Base-by-base conservation (phyloP, 2,797 vertebrate genomes). In the Monodelphis domestica region DNA sequence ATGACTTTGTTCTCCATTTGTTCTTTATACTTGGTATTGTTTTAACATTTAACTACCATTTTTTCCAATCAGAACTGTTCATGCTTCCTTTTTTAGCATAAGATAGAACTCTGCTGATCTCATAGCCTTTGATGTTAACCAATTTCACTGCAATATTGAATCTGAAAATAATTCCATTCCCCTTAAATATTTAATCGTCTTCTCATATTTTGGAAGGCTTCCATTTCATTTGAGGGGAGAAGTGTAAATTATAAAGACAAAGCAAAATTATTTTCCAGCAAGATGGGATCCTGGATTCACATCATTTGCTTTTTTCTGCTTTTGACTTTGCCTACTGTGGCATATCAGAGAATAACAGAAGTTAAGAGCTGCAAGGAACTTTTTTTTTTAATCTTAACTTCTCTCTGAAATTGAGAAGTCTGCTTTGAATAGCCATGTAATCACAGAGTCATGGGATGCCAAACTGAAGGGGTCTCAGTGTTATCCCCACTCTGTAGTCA, bases 211-310 rank as follows among this genome's bases (percentile, higher is more conserved):
- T 95, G 63, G 94, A 95, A 94, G 50, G 3, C 89, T 53, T 89
- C 90, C 93, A 59, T 94, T 97, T 95, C 84, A 26, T 95, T 97
- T 88, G 15, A 70, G 87, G 12, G 50, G 14, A 95, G 54, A 90
- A 54, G 78, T 59, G 57, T 38, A 78, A 92, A 87, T 90, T 87
- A 52, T 52, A 84, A 89, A 91, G 24, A 89, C 24, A 89, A 30
- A 21, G 5, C 21, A 91, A 97, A 96, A 92, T 55, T 91, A 93
- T 96, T 9, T 96, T 96, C 59, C 95, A 9, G 95, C 91, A 94
- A 93, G 84, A 88, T 57, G 96, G 91, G 95, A 92, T 92, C 94
- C 92, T 91, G 38, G 45, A 52, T 59, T 55, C 95, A 95, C 90
- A 93, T 94, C 57, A 92, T 84, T 90, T 94, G 54, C 57, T 55